These are phyloP conservation scores for Xestia xanthographa DNA, from an alignment of 2,888 invertebrate genomes.

Conservation along the genomic window DNA sequence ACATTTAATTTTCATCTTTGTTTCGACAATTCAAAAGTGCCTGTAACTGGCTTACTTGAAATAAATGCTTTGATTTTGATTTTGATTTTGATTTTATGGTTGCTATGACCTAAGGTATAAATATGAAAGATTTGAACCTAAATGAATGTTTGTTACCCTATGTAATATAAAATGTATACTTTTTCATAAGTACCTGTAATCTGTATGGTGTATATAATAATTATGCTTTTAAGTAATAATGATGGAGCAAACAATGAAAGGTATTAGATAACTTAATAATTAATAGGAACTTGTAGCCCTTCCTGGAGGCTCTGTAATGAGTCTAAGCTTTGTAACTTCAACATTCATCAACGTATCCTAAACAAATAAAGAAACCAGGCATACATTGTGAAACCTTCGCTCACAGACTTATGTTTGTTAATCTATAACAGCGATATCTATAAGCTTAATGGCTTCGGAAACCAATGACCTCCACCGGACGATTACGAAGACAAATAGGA, in stretches of 20 bases:
- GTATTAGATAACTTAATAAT: conserved; percentile 6
- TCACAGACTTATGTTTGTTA: conserved; percentile 38
- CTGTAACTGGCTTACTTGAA: no score
- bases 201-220: background rate
- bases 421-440: conserved; percentile 50
- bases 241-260: background rate
- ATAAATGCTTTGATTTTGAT: no score
- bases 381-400: conserved; percentile 21
- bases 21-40: no score
- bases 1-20: no score
- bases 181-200: background rate
- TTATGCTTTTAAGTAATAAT: background rate
- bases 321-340: conserved; percentile 16
- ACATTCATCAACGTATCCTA: conserved; percentile 24
- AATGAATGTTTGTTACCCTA: background rate
- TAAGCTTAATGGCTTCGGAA: conserved; percentile 59
- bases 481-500: conserved; percentile 57
- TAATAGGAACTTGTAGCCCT: background rate
- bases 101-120: conserved; percentile 6
- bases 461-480: conserved; percentile 46
- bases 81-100: no score
- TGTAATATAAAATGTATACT: background rate
- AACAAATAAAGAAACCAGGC: conserved; percentile 29
- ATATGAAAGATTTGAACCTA: background rate
- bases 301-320: conserved; percentile 1